These are phyloP conservation scores for Lycopodina hypogea DNA, from an alignment of 37 sponge, comb jelly and placozoan species.

Conservation along the genomic window DNA sequence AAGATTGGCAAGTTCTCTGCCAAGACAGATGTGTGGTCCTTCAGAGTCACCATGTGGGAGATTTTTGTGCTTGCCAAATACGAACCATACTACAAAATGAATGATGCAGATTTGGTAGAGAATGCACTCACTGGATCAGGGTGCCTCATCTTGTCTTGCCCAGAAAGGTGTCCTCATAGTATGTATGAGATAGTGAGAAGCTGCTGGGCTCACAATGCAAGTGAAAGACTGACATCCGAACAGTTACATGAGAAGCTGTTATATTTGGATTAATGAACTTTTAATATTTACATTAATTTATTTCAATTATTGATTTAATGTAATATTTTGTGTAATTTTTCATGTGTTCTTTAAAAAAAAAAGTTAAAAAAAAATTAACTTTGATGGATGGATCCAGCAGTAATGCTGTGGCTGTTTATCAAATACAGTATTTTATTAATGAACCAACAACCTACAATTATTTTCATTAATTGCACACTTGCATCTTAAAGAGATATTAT, in stretches of 20 bases:
- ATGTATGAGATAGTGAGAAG: constrained; percentile 58
- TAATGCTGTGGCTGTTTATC: too few relatives aligned
- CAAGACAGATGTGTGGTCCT: constrained; percentile 77
- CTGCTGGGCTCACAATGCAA: constrained; percentile 51
- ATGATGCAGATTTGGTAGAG: constrained; percentile 58
- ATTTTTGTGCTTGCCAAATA: constrained; percentile 50
- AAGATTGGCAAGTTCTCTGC: constrained; percentile 65
- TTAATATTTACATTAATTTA: too few relatives aligned
- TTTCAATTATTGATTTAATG: too few relatives aligned
- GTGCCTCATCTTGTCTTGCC: constrained; percentile 12
- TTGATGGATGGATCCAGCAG: too few relatives aligned
- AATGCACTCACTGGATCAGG: constrained; percentile 27
- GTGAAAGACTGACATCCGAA: constrained; percentile 41
- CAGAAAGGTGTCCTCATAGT: constrained; percentile 30
- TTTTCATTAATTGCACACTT: too few relatives aligned
- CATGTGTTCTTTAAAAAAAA: too few relatives aligned
- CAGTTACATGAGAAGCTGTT: constrained; percentile 9
- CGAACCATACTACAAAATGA: constrained; percentile 45
- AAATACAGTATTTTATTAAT: too few relatives aligned
- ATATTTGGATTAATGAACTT: too few relatives aligned
- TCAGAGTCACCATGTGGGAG: constrained; percentile 78
- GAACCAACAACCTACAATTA: too few relatives aligned
- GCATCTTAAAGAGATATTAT: too few relatives aligned
- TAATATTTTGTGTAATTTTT: too few relatives aligned
- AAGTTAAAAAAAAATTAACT: too few relatives aligned